Base-by-base conservation (phyloP, 1,140 invertebrate species). In the Aphelenchoides besseyi region DNA sequence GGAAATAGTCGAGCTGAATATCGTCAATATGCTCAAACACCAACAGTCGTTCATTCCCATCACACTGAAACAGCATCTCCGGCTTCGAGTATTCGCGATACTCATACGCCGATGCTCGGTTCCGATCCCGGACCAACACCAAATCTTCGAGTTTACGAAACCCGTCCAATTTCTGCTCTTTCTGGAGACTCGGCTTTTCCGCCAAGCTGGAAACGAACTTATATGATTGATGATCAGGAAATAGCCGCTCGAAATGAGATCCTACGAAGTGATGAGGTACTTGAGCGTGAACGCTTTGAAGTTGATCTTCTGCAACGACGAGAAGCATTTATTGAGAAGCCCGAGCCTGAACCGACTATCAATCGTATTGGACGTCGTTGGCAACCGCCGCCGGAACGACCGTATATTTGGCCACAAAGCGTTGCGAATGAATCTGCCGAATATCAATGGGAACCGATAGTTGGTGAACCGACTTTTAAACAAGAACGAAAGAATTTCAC, bases 371-470 rank as follows among this genome's bases (percentile, higher is more conserved):
- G 82, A 9, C 75, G 68, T 30, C 70, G 82, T 12, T 83, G 82
- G 82, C 82, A 83, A 57, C 82, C 82, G 8, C 82, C 82, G 1
- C 76, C 81, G 32, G 82, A 83, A 29, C 73, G 80, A 36, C 82
- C 82, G 2, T 84, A 79, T 61, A 72, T 80, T 9, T 81, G 79
- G 79, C 80, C 81, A 61, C 70, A 36, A 52, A n/a, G 63, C 77
- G 5, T 28, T n/a, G 33, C 28, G 18, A 33, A 52, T 3, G 74
- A 75, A 18, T 67, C 48, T 3, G 77, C 64, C 9, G 81, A 80
- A 59, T 79, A 83, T 55, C 37, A 66, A 53, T 83, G 82, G 82
- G 70, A 59, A 23, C 82, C 82, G 9, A 63, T 83, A 8, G 66
- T 84, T 2, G 68, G 59, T 30, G 76, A 83, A 35, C 76, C 82